These are phyloP conservation scores for Plagiodera versicolora DNA, from an alignment of 2,888 invertebrate genomes.

Conservation along the genomic window DNA sequence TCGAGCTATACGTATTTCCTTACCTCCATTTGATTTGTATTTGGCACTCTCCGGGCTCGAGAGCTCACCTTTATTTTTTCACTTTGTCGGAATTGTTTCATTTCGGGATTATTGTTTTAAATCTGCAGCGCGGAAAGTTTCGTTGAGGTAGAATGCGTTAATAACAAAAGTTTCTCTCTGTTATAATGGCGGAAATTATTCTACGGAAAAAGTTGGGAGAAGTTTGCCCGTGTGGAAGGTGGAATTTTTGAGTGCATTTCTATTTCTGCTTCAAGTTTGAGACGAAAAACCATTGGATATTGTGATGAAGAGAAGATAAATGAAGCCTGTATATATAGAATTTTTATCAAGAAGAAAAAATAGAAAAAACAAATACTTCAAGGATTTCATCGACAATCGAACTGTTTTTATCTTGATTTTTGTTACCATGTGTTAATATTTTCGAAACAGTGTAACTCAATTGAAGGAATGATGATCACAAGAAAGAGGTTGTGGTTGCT, in stretches of 20 bases:
- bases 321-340: no score
- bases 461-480: no score
- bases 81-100: conserved; percentile 46
- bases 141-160: conserved; percentile 32
- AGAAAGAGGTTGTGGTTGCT: no score
- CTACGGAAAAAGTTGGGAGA: conserved; percentile 1
- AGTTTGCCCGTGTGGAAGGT: conserved; percentile 8
- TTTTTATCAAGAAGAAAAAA: no score
- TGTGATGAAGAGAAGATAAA: background rate
- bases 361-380: no score
- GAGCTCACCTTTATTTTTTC: conserved; percentile 48
- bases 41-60: conserved; percentile 37
- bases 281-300: background rate
- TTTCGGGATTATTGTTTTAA: conserved; percentile 39
- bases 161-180: conserved; percentile 31
- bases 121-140: conserved; percentile 32
- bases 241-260: conserved; percentile 7
- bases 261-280: background rate
- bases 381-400: no score
- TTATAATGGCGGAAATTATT: conserved; percentile 15
- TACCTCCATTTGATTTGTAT: conserved; percentile 52
- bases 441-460: no score
- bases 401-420: no score
- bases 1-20: conserved; percentile 43
- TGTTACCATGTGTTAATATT: no score